Conservation (phyloP, 2,113 vertebrate genomes). For the Ploceus nigricollis region DNA sequence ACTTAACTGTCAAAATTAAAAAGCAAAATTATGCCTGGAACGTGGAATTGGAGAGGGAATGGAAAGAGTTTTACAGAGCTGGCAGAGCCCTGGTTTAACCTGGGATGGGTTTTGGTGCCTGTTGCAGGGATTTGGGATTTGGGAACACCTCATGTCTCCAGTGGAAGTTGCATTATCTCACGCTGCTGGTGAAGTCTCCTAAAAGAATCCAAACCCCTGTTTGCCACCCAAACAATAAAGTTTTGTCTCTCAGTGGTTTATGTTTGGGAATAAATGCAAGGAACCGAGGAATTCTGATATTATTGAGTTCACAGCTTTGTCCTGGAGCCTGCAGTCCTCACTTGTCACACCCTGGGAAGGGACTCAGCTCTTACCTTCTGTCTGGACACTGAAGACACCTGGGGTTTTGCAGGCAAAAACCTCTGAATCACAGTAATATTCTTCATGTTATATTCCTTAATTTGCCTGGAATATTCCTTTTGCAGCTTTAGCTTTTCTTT, state of each 20-base stretch:
- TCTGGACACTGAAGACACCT: conserved; percentile 18
- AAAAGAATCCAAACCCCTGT: not conserved
- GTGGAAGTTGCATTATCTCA: not conserved
- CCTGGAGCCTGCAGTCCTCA: not conserved
- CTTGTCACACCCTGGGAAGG: accelerated
- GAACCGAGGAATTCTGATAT: not conserved
- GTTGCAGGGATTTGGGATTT: accelerated
- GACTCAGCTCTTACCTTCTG: conserved; percentile 62
- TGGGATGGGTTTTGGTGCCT: not conserved
- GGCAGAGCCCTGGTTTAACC: not conserved
- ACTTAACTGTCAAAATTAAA: not conserved
- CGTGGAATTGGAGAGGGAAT: not conserved
- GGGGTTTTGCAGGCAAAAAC: conserved; percentile 47
- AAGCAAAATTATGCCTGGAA: not conserved
- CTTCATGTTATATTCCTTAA: conserved; percentile 84
- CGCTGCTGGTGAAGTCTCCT: accelerated
- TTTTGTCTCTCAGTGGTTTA: not conserved
- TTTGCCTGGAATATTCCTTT: conserved; percentile 84
- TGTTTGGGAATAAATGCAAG: not conserved
- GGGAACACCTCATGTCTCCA: not conserved
- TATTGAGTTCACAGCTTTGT: not conserved
- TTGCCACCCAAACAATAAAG: not conserved
- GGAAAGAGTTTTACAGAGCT: not conserved
- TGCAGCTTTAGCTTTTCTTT: conserved; percentile 83
- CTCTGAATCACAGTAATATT: conserved; percentile 58